Evolutionary conservation across 2,888 invertebrate genomes (phyloP), one percentile per base, ranked within the genome.

Genomic region (Cephus pygmeus): DNA sequence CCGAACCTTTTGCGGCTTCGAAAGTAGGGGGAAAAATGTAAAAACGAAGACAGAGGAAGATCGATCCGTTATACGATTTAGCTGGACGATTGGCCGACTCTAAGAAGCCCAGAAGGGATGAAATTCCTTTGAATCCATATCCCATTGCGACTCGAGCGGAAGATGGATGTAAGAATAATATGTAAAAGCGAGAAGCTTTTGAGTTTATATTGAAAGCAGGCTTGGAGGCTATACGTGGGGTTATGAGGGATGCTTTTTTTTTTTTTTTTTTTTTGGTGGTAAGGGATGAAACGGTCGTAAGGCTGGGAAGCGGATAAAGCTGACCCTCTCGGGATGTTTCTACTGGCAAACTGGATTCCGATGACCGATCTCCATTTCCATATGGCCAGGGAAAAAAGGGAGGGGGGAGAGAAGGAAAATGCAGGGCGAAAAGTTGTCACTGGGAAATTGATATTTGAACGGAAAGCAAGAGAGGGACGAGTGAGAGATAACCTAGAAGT

Each of bases 351-450:
- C 89, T 89, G 86, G 88, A 91, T 91, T 90, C 85, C 88, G 86
- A 88, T 88, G 88, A 88, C 86, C 88, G 86, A 90, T 90, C 88
- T 89, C 88, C 86, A 91, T 91, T 91, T 90, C 89, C 90, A 90
- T 90, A 89, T 87, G 87, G 83, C 82, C 79, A 80, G 76, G 80
- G 81, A 71, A 69, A 77, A 73, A 80, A 81, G 83, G 83, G 80
- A 79, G 83, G 40, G 15, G 76, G 80, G 75, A 75, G 40, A 79
- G 76, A 80, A 81, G 81, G 80, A 73, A 68, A 73, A 75, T 77
- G 56, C 76, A 80, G 84, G 82, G 82, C 83, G 86, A 84, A 87
- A 89, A 89, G 85, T 89, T 88, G 87, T 88, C 87, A 81, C 86
- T 84, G 81, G 83, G 84, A 85, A 89, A 90, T 90, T 90, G 90